Percentiles rank a stretch among this genome's conserved stretches.
phyloP scores from a whole-genome alignment of 2,888 invertebrate genomes.

The Ptychoptera contaminata region DNA sequence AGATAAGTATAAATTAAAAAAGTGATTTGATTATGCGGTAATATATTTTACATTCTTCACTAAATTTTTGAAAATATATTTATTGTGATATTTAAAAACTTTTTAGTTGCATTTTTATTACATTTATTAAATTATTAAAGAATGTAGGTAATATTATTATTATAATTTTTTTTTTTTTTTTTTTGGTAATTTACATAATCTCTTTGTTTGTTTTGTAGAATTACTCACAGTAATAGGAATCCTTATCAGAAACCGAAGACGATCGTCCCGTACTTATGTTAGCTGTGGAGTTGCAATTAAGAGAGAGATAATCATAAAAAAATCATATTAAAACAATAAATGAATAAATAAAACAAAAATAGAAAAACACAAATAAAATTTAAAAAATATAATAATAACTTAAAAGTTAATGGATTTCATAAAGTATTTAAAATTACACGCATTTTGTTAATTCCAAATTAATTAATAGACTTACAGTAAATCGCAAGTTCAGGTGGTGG shows the following conservation, averaged over 20 bases:
- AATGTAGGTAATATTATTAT: too few species aligned
- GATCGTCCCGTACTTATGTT: slow-evolving; percentile 34
- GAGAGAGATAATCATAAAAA: neutral
- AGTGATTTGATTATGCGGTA: too few species aligned
- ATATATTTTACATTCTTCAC: too few species aligned
- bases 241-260: slow-evolving; percentile 35
- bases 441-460: neutral
- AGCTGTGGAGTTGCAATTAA: slow-evolving; percentile 34
- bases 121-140: too few species aligned
- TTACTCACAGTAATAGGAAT: slow-evolving; percentile 43
- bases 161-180: too few species aligned
- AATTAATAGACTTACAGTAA: slow-evolving; percentile 25
- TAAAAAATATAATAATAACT: slow-evolving; percentile 4
- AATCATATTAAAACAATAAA: neutral
- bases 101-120: neutral
- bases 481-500: slow-evolving; percentile 48
- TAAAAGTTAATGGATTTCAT: neutral
- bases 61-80: too few species aligned
- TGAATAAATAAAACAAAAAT: neutral
- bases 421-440: neutral
- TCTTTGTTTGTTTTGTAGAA: neutral
- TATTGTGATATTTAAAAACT: too few species aligned
- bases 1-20: neutral
- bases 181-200: too few species aligned
- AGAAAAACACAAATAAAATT: neutral